phyloP scores from a whole-genome alignment of 2,888 invertebrate genomes.

The Stratiomys singularior region DNA sequence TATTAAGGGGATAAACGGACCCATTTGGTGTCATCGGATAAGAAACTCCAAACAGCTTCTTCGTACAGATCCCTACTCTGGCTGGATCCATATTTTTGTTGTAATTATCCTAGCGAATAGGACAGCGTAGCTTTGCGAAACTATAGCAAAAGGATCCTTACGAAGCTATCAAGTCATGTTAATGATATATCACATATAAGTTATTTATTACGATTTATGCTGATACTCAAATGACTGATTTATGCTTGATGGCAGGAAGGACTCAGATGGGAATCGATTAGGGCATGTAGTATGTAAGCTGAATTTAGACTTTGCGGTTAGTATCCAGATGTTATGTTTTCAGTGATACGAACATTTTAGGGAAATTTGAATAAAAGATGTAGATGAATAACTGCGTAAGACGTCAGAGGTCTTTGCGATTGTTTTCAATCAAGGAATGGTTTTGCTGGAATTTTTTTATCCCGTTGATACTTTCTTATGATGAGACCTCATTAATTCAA shows the following conservation, averaged over 20 bases:
- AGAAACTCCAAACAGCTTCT: slow-evolving; percentile 29
- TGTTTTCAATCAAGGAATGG: no score
- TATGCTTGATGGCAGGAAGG: slow-evolving; percentile 23
- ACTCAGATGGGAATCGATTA: slow-evolving; percentile 36
- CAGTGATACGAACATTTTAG: not conserved
- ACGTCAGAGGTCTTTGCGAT: no score
- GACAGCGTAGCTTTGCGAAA: not conserved
- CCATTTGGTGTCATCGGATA: slow-evolving; percentile 45
- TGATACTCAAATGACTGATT: slow-evolving; percentile 41
- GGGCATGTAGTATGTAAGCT: not conserved
- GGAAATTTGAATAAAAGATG: not conserved
- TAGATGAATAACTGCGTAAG: no score
- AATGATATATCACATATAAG: slow-evolving; percentile 35
- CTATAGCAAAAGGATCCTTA: slow-evolving; percentile 5
- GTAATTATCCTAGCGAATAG: slow-evolving; percentile 25
- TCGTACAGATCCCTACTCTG: not conserved
- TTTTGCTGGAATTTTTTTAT: no score
- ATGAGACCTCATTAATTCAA: no score
- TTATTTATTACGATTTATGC: slow-evolving; percentile 29
- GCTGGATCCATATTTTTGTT: slow-evolving; percentile 19
- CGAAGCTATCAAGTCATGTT: slow-evolving; percentile 35
- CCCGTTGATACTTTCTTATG: no score
- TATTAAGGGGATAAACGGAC: slow-evolving; percentile 14
- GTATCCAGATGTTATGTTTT: not conserved
- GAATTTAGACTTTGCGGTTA: not conserved